Evolutionary conservation across 2,113 vertebrate genomes (phyloP), one percentile per base, ranked within the genome.

Genomic region (Scortum barcoo): DNA sequence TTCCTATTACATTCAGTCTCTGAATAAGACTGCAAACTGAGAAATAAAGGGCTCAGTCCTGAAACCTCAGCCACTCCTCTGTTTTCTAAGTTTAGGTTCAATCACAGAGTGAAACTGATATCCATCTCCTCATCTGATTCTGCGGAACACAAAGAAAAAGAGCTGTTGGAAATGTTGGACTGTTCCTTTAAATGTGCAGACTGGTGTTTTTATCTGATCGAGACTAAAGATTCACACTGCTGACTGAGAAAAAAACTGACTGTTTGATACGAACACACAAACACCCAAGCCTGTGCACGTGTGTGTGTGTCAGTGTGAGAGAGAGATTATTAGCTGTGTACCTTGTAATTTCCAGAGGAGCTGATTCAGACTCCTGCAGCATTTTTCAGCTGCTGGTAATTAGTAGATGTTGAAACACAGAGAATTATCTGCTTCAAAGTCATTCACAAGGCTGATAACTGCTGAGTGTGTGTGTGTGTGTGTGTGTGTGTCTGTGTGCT

Each of bases 361-460:
- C 86, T 86, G 88, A 88, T 91, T 91, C 77, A 87, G 85, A 72
- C 83, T 85, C 85, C 83, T 44, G 77, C 80, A 84, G 87, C 83
- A 81, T 85, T 81, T 89, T 84, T 81, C 75, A 85, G 85, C 80
- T 80, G 80, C 71, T 84, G 68, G 65, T 91, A 91, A 92, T 91
- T 92, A 90, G 73, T 78, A 79, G 72, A 69, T 86, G 89, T 88
- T 87, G 80, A 90, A 83, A 87, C 82, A 91, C 75, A 81, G 78
- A 86, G 78, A 90, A 91, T 91, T 87, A 89, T 90, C 88, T 87
- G 58, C 86, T 90, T 86, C 80, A 82, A 78, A 87, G 86, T 78
- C 82, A 79, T 84, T 85, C 81, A 80, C 68, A 42, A 65, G 60
- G 76, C 86, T 69, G 86, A 89, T 88, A 86, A 89, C 60, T 71